Conservation (phyloP, 2,113 vertebrate genomes). For the Oreochromis spilurus region DNA sequence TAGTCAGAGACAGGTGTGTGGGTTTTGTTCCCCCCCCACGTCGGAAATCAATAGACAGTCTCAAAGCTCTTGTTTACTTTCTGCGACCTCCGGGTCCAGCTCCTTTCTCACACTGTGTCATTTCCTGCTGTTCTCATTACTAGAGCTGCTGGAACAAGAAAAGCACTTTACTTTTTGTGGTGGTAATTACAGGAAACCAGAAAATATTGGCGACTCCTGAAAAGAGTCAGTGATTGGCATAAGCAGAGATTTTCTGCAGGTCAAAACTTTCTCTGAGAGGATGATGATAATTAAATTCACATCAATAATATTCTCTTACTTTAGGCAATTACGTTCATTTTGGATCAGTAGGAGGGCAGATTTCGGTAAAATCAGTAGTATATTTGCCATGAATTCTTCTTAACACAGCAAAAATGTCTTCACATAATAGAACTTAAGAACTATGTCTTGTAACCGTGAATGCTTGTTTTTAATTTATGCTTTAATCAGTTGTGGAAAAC, state of each 20-base stretch:
- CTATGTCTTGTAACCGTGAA: not conserved
- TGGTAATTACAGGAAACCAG: not conserved
- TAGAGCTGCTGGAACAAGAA: not conserved
- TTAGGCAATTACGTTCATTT: not conserved
- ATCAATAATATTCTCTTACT: not conserved
- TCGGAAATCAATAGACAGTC: not conserved
- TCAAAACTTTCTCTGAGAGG: not conserved
- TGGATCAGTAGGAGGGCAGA: not conserved
- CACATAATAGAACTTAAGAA: not conserved
- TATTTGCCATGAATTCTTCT: not conserved
- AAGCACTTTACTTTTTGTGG: not conserved
- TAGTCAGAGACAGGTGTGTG: not conserved
- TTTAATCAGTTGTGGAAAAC: not conserved
- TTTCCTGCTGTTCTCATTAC: not conserved
- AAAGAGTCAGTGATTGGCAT: not conserved
- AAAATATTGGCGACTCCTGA: not conserved
- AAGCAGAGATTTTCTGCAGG: not conserved
- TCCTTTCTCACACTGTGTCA: not conserved
- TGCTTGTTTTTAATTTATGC: not conserved
- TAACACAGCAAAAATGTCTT: not conserved
- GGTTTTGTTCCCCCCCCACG: rapidly evolving
- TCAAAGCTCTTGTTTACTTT: not conserved
- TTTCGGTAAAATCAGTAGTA: not conserved
- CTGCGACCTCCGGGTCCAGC: not conserved
- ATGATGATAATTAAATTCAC: not conserved